phyloP scores from a whole-genome alignment of 2,888 invertebrate species.

The Operophtera brumata region DNA sequence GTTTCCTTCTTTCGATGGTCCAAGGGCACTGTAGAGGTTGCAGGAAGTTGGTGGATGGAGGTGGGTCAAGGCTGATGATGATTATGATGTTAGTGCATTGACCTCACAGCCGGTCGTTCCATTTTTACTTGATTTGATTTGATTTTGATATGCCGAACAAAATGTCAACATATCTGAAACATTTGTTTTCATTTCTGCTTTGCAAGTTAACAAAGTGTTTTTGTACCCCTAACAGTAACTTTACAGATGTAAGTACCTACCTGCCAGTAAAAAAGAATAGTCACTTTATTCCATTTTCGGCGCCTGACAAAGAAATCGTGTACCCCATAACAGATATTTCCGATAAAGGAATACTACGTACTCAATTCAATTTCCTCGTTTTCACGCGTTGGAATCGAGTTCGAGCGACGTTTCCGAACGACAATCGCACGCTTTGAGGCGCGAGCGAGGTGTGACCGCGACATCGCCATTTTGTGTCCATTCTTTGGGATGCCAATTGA shows the following conservation, averaged over 20 bases:
- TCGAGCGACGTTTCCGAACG: conserved; percentile 27
- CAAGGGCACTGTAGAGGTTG: too few species aligned
- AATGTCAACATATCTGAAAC: too few species aligned
- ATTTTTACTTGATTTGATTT: too few species aligned
- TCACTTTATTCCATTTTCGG: conserved; percentile 28
- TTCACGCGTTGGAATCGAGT: conserved; percentile 33
- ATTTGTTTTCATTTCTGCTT: too few species aligned
- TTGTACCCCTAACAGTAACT: neutral
- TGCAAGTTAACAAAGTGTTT: too few species aligned
- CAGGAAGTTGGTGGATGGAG: too few species aligned
- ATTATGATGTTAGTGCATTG: too few species aligned
- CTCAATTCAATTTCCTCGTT: conserved; percentile 62
- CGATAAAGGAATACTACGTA: conserved; percentile 46
- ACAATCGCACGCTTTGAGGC: conserved; percentile 22
- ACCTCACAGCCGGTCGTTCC: too few species aligned
- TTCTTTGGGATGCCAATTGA: conserved; percentile 3
- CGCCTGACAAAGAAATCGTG: conserved; percentile 38
- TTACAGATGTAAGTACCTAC: neutral
- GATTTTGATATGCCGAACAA: too few species aligned
- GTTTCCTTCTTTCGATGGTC: too few species aligned
- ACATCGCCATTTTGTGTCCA: conserved; percentile 13
- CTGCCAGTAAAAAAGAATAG: conserved; percentile 17
- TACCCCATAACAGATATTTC: conserved; percentile 47
- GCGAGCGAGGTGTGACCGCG: conserved; percentile 19
- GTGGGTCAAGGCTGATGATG: too few species aligned